Conservation (phyloP, 2,113 vertebrate species). For the Actenoides hombroni region DNA sequence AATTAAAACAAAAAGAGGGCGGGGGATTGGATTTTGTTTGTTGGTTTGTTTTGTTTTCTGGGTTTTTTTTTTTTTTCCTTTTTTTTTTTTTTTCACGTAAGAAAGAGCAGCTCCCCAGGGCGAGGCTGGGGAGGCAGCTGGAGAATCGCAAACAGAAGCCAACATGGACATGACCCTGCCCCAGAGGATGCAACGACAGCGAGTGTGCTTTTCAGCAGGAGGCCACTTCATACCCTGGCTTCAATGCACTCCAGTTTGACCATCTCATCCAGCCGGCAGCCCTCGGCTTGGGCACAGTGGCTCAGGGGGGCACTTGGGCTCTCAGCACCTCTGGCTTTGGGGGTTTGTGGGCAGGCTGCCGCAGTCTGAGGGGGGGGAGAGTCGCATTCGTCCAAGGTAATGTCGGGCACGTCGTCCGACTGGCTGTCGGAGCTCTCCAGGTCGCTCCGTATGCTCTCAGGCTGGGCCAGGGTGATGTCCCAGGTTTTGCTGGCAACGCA, state of each 20-base stretch:
- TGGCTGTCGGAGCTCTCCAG: slow-evolving; percentile 98
- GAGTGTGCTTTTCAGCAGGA: slow-evolving; percentile 49
- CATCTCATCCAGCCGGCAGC: slow-evolving; percentile 64
- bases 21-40: not conserved
- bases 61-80: not conserved
- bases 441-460: slow-evolving; percentile 97
- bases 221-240: slow-evolving; percentile 71
- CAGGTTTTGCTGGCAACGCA: slow-evolving; percentile 71
- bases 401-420: slow-evolving; percentile 94
- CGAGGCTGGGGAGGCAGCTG: slow-evolving; percentile 38
- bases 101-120: slow-evolving; percentile 66
- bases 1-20: slow-evolving; percentile 76
- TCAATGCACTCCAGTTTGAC: slow-evolving; percentile 76
- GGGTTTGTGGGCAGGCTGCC: slow-evolving; percentile 65
- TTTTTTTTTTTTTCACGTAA: slow-evolving; percentile 12
- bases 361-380: slow-evolving; percentile 81
- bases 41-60: not conserved
- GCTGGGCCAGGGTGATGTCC: slow-evolving; percentile 95
- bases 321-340: slow-evolving; percentile 67
- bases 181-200: slow-evolving; percentile 42
- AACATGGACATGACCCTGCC: not conserved
- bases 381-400: slow-evolving; percentile 93
- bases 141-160: slow-evolving; percentile 45
- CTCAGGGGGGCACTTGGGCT: slow-evolving; percentile 81
- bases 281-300: slow-evolving; percentile 74